phyloP scores from a whole-genome alignment of 2,888 invertebrate species.

The Crematogaster levior region DNA sequence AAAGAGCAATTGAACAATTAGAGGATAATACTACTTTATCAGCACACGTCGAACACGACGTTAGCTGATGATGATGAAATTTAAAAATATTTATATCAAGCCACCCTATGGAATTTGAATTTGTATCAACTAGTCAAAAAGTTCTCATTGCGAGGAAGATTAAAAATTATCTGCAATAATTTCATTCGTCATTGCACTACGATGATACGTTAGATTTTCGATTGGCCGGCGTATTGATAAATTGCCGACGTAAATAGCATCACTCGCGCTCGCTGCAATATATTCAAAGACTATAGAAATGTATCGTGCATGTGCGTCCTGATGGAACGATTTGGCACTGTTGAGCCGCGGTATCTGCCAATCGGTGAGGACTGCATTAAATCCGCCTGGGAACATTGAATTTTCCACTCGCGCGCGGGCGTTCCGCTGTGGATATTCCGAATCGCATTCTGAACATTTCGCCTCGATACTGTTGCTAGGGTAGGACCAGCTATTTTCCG shows the following conservation, averaged over 20 bases:
- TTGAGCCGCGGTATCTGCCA: conserved; percentile 70
- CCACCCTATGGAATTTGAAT: not conserved
- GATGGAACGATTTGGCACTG: conserved; percentile 73
- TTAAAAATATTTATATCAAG: not conserved
- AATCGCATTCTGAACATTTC: conserved; percentile 11
- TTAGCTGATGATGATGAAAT: not conserved
- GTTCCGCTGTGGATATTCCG: conserved; percentile 13
- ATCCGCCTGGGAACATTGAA: conserved; percentile 72
- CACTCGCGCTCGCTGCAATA: conserved; percentile 53
- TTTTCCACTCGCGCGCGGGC: conserved; percentile 65
- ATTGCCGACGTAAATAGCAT: conserved; percentile 67
- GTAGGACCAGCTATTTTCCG: not conserved
- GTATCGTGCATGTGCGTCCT: conserved; percentile 53
- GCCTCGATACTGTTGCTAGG: conserved; percentile 15
- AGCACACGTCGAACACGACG: no score
- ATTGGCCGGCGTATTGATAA: conserved; percentile 61
- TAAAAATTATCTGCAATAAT: conserved; percentile 29
- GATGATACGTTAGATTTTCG: conserved; percentile 64
- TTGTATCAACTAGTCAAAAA: not conserved
- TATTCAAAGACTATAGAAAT: conserved; percentile 61
- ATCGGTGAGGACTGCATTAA: conserved; percentile 74
- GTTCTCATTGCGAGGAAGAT: not conserved
- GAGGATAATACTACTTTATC: no score
- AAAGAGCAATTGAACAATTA: no score
- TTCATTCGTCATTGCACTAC: conserved; percentile 44